These are phyloP conservation scores for Mesembrinibis cayennensis DNA, from an alignment of 2,113 vertebrate species.

Conservation along the genomic window DNA sequence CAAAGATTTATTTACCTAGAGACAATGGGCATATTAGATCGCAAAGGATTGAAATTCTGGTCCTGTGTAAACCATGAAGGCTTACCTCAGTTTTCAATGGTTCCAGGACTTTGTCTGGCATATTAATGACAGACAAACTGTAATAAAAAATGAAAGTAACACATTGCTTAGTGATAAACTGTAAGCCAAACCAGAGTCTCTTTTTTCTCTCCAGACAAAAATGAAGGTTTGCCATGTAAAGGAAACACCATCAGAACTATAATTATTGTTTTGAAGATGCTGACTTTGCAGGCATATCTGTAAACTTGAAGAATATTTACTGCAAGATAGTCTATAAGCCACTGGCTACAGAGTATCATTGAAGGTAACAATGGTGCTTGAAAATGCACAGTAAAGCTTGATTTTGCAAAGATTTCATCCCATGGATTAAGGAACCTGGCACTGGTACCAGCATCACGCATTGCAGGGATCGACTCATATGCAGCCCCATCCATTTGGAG, in stretches of 20 bases:
- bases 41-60: not conserved
- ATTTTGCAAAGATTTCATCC: not conserved
- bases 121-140: not conserved
- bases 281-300: not conserved
- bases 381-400: not conserved
- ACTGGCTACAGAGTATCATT: not conserved
- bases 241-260: not conserved
- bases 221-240: not conserved
- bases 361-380: not conserved
- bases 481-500: not conserved
- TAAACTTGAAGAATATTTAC: not conserved
- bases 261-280: not conserved
- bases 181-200: not conserved
- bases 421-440: not conserved
- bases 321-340: not conserved
- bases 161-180: not conserved
- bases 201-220: not conserved
- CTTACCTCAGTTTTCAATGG: not conserved
- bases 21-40: not conserved
- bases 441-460: not conserved
- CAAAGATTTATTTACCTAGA: not conserved
- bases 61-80: not conserved
- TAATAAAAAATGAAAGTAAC: not conserved
- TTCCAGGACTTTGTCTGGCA: not conserved
- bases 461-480: not conserved